Evolutionary conservation across 2,888 invertebrate species (phyloP).

Genomic region (Drosophila peninsularis): DNA sequence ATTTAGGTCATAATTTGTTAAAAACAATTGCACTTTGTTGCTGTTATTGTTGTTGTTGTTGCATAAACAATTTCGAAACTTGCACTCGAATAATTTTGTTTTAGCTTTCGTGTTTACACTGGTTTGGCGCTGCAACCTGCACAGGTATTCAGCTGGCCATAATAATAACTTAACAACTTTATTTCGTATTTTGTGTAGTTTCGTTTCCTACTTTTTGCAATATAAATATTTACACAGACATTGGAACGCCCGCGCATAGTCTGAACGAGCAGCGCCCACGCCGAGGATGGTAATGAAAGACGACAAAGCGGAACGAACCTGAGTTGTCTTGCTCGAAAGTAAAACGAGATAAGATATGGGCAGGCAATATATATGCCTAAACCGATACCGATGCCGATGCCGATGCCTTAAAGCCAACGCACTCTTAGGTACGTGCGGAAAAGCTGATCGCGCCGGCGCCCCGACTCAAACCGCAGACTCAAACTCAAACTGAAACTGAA

Average conservation of each 20-base stretch:
- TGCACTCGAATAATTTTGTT: conserved; percentile 37
- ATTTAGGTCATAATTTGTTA: conserved; percentile 53
- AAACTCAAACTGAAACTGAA: background rate
- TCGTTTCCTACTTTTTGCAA: conserved; percentile 17
- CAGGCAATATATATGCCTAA: conserved; percentile 1
- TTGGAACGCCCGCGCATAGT: conserved; percentile 22
- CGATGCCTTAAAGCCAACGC: conserved; percentile 23
- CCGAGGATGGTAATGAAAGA: conserved; percentile 32
- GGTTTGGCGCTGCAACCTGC: conserved; percentile 30
- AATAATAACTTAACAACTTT: conserved; percentile 61
- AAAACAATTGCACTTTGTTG: conserved; percentile 57
- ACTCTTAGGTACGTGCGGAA: conserved; percentile 18
- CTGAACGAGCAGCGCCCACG: conserved; percentile 50
- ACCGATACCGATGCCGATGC: conserved; percentile 12
- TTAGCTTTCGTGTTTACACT: conserved; percentile 43
- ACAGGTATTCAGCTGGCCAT: conserved; percentile 41
- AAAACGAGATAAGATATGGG: conserved; percentile 35
- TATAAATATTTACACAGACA: conserved; percentile 58
- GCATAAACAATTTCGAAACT: conserved; percentile 70
- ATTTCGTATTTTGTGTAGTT: conserved; percentile 27
- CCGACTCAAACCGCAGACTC: conserved; percentile 21
- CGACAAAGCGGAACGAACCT: conserved; percentile 39
- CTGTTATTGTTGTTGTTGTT: conserved; percentile 28
- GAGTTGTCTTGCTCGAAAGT: conserved; percentile 23
- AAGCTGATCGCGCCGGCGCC: conserved; percentile 34